Base-by-base conservation (phyloP, 1,140 invertebrate species). In the Drosophila nasuta region DNA sequence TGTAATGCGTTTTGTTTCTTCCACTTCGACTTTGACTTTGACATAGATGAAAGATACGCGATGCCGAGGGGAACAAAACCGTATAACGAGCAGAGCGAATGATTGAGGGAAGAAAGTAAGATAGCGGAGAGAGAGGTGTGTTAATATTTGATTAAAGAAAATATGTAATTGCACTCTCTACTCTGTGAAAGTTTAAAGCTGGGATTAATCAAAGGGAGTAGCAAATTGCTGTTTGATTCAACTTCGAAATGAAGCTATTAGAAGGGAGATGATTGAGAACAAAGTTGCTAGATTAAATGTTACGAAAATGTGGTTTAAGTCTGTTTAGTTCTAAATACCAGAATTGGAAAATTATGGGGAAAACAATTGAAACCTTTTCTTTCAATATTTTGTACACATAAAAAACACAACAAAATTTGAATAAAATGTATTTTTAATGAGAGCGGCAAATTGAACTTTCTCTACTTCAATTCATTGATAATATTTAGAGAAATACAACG, bases 1-100 rank as follows among this genome's bases (percentile, higher is more conserved):
- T 65, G 51, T 72, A 72, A 79, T 75, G 65, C 51, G 72, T 57
- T 69, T 60, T 71, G 58, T 57, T 72, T 17, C 13, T 33, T 35
- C 25, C 3, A 52, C 59, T 48, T 56, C 54, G 28, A 28, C 13
- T 20, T 35, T 41, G 7, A 62, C 60, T 49, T 64, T 64, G 38
- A 30, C 38, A 41, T 20, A 57, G 66, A 57, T 69, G 20, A 62
- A 43, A 58, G 71, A 62, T 57, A 48, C 49, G 49, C n/a, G 30
- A 13, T 35, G 28, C 7, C 20, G 48, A 28, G 20, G 20, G 7
- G 10, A 5, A 28, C 25, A 48, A 30, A 35, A 13, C 10, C 10
- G 11, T 28, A 30, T 52, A 52, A 52, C n/a, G 28, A 52, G 49
- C 25, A 52, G 28, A 52, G 20, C 6, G 17, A 7, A 15, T 11